These are phyloP conservation scores for Sebastes vulpes DNA, from an alignment of 2,797 vertebrate genomes.

Conservation along the genomic window DNA sequence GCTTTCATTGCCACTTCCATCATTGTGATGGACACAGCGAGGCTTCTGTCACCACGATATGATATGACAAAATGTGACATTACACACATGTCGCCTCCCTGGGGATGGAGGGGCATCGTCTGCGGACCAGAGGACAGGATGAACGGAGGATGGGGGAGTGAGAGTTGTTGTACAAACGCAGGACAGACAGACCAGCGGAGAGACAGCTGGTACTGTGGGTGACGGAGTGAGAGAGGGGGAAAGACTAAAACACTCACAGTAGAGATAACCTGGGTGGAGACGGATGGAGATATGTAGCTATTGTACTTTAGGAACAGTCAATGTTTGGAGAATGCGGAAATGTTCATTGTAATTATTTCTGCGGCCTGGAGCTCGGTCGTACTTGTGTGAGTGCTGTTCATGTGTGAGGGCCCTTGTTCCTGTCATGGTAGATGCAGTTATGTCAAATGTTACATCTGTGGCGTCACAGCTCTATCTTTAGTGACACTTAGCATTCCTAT, in stretches of 20 bases:
- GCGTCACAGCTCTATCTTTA: conserved; percentile 66
- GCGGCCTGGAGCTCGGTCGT: conserved; percentile 5
- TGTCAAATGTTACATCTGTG: conserved; percentile 53
- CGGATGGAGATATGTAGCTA: neutral
- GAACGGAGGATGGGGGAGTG: neutral
- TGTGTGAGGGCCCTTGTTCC: conserved; percentile 14
- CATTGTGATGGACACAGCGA: conserved; percentile 88
- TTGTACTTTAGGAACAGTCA: conserved; percentile 8
- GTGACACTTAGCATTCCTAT: conserved; percentile 64
- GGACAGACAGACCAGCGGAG: neutral
- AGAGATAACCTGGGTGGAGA: neutral
- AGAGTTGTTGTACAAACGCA: neutral
- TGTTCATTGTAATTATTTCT: conserved; percentile 53
- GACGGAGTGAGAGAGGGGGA: neutral
- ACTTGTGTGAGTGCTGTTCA: neutral
- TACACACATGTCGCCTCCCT: conserved; percentile 73
- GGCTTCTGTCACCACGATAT: conserved; percentile 69
- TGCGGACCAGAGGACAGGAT: conserved; percentile 42
- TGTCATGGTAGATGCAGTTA: conserved; percentile 34
- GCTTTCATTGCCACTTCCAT: conserved; percentile 87
- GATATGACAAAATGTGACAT: conserved; percentile 77
- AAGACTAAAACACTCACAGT: neutral
- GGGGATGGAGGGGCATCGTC: conserved; percentile 57
- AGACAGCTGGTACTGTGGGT: neutral
- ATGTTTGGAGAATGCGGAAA: conserved; percentile 30